Percentiles rank a stretch among this genome's conserved stretches.
phyloP scores from a whole-genome alignment of 2,797 vertebrate genomes.

The Emys orbicularis region DNA sequence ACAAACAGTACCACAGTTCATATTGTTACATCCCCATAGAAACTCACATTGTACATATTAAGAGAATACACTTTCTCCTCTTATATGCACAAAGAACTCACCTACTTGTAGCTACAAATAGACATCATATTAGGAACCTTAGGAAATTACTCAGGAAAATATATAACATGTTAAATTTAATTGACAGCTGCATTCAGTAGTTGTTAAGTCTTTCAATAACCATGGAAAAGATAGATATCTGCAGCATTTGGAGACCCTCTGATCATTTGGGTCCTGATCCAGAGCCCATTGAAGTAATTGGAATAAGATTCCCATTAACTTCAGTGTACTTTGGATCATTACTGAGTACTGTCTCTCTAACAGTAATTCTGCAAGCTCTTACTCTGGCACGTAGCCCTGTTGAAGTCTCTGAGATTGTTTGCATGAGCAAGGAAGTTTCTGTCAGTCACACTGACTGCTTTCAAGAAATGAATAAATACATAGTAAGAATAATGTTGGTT shows the following conservation, averaged over 20 bases:
- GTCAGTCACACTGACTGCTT: not conserved
- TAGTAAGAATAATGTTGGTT: not conserved
- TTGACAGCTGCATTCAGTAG: not conserved
- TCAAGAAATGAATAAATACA: rapidly evolving
- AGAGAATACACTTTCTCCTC: not conserved
- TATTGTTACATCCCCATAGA: constrained; percentile 6
- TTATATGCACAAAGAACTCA: not conserved
- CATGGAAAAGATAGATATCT: not conserved
- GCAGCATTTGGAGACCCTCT: not conserved
- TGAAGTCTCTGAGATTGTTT: not conserved
- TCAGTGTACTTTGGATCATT: not conserved
- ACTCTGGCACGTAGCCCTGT: not conserved
- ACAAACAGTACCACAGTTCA: not conserved
- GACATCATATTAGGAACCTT: not conserved
- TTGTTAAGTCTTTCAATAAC: not conserved
- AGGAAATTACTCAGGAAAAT: constrained; percentile 29
- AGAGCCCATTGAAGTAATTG: not conserved
- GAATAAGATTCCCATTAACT: not conserved
- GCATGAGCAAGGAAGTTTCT: not conserved
- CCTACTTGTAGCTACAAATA: not conserved
- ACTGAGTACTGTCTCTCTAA: not conserved
- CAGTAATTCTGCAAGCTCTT: not conserved
- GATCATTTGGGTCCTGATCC: not conserved
- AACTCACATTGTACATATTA: not conserved
- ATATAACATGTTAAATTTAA: not conserved